Percentiles rank a stretch among this genome's conserved stretches.
Evolutionary conservation across 2,888 invertebrate species (phyloP).

Genomic region (Drosophila infuscata): DNA sequence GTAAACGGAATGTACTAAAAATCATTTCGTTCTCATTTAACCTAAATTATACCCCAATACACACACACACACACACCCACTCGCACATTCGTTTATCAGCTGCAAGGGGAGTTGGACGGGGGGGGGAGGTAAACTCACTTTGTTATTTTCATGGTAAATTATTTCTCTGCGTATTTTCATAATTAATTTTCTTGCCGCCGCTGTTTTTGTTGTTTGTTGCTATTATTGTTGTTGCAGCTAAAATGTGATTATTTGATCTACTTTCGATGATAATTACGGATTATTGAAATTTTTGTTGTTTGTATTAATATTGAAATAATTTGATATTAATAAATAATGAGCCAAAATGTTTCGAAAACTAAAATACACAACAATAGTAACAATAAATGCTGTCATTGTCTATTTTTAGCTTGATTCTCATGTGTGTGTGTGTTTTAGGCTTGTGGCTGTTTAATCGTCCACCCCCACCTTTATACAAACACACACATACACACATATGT

Average conservation of each 20-base stretch:
- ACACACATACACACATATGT: constrained; percentile 1
- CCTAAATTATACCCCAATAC: constrained; percentile 45
- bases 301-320: constrained; percentile 78
- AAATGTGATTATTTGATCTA: constrained; percentile 77
- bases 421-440: neutral
- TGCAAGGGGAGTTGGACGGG: neutral
- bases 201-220: constrained; percentile 18
- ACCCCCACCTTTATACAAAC: constrained; percentile 1
- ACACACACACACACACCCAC: constrained; percentile 1
- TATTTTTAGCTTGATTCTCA: constrained; percentile 14
- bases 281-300: constrained; percentile 78
- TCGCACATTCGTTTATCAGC: constrained; percentile 1
- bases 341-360: constrained; percentile 39
- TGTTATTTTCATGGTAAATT: constrained; percentile 63
- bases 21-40: constrained; percentile 49
- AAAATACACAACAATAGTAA: constrained; percentile 34
- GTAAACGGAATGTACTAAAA: constrained; percentile 31
- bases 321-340: constrained; percentile 72
- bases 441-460: constrained; percentile 6
- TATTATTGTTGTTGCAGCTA: constrained; percentile 36
- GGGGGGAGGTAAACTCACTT: constrained; percentile 28
- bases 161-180: constrained; percentile 69
- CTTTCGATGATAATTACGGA: constrained; percentile 75
- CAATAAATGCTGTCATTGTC: constrained; percentile 56
- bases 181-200: constrained; percentile 64